A percentile compares a stretch with the other conserved stretches of the same genome.
Evolutionary conservation across 1,140 invertebrate species (phyloP).

Genomic region (Pollicipes pollicipes): DNA sequence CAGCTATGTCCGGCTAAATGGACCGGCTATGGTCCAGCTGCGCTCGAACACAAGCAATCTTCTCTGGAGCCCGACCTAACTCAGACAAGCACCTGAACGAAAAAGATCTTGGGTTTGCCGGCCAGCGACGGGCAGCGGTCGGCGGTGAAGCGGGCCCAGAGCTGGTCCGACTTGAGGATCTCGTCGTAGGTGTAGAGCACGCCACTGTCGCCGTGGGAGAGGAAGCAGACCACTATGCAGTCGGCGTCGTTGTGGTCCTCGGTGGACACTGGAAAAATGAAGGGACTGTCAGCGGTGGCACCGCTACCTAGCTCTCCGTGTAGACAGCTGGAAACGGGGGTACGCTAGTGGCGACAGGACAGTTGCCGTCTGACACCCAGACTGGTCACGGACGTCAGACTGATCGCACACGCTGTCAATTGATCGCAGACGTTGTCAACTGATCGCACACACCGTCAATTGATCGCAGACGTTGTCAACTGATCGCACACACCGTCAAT

Average conservation of each 20-base stretch:
- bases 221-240: conserved; percentile 31
- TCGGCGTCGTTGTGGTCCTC: conserved; percentile 29
- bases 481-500: no score
- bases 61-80: no score
- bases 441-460: no score
- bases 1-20: conserved; percentile 5
- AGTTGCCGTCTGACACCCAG: background rate
- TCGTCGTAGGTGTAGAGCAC: conserved; percentile 31
- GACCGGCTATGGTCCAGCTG: no score
- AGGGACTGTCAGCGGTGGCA: background rate
- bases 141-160: conserved; percentile 34
- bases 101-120: conserved; percentile 34
- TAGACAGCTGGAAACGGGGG: background rate
- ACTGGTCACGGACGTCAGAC: background rate
- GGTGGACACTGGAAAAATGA: conserved; percentile 22
- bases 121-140: conserved; percentile 31
- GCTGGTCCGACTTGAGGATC: conserved; percentile 21
- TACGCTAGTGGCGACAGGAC: background rate
- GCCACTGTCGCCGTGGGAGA: conserved; percentile 36
- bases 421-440: no score
- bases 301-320: no score
- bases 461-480: no score
- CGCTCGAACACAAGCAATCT: no score
- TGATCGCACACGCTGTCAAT: no score
- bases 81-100: no score